Conservation (phyloP, 2,113 vertebrate genomes). For the Otocyon megalotis region DNA sequence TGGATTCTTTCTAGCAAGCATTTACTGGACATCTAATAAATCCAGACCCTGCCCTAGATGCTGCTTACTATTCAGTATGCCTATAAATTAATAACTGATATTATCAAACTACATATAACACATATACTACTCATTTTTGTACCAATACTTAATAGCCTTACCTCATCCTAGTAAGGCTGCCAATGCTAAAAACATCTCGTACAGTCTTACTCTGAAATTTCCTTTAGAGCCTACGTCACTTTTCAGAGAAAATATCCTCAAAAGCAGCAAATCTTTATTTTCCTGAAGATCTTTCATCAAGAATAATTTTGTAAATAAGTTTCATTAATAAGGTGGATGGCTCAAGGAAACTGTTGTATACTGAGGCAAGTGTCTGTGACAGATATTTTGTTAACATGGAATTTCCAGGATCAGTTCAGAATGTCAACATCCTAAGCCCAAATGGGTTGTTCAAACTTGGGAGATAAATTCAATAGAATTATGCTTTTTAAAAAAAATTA, state of each 20-base stretch:
- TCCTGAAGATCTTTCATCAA: not conserved
- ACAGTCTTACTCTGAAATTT: not conserved
- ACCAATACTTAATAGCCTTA: constrained; percentile 30
- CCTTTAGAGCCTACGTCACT: not conserved
- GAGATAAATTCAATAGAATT: constrained; percentile 31
- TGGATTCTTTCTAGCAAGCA: not conserved
- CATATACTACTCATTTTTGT: constrained; percentile 30
- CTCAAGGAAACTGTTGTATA: constrained; percentile 4
- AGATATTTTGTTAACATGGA: not conserved
- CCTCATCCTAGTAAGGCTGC: not conserved
- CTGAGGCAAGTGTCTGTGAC: not conserved
- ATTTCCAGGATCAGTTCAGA: constrained; percentile 18
- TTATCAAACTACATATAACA: not conserved
- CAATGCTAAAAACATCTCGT: constrained; percentile 32
- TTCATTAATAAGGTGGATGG: not conserved
- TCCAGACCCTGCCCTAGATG: not conserved
- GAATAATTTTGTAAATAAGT: constrained; percentile 39
- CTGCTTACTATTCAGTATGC: not conserved
- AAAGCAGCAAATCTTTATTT: not conserved
- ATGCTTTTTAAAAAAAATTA: not conserved
- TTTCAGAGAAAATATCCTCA: constrained; percentile 48
- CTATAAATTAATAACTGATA: not conserved
- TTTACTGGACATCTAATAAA: not conserved
- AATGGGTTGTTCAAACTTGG: not conserved
- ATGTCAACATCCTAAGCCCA: constrained; percentile 42